Percentiles rank a stretch among this genome's conserved stretches.
Conservation (phyloP, 2,113 vertebrate species). For the Lepus europaeus region DNA sequence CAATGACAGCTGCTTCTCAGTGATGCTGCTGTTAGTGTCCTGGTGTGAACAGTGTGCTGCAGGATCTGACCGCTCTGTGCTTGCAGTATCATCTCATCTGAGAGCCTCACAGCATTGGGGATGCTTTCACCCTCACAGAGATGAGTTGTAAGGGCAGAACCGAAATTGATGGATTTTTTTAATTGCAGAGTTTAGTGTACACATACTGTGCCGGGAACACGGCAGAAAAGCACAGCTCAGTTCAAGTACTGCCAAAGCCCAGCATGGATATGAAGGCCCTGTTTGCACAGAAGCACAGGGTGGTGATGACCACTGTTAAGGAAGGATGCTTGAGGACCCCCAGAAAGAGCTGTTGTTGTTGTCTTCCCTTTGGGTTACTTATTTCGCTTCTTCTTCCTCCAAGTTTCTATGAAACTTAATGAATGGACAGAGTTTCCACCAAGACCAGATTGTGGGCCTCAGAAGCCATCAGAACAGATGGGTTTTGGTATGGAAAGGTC, state of each 20-base stretch:
- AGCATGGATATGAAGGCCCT: background rate
- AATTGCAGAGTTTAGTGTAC: background rate
- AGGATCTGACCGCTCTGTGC: background rate
- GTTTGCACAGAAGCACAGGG: constrained; percentile 35
- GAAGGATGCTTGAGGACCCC: background rate
- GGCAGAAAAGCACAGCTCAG: background rate
- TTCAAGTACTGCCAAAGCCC: background rate
- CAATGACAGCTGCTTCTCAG: background rate
- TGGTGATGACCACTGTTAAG: background rate
- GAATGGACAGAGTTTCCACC: background rate
- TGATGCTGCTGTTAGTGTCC: background rate
- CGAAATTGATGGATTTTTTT: constrained; percentile 61
- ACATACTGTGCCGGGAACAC: background rate
- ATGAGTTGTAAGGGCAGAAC: background rate
- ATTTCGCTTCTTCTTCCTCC: background rate
- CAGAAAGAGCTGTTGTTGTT: background rate
- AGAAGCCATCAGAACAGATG: background rate
- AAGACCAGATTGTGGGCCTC: background rate
- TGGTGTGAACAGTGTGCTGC: fast-evolving
- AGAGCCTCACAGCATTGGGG: background rate
- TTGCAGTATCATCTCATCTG: background rate
- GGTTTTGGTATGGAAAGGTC: background rate
- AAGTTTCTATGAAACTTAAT: constrained; percentile 13
- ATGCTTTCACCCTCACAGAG: background rate
- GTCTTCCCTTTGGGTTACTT: background rate